A percentile compares a stretch with the other conserved stretches of the same genome.
Evolutionary conservation across 1,140 invertebrate species (phyloP).

Genomic region (Drosophila guanche): DNA sequence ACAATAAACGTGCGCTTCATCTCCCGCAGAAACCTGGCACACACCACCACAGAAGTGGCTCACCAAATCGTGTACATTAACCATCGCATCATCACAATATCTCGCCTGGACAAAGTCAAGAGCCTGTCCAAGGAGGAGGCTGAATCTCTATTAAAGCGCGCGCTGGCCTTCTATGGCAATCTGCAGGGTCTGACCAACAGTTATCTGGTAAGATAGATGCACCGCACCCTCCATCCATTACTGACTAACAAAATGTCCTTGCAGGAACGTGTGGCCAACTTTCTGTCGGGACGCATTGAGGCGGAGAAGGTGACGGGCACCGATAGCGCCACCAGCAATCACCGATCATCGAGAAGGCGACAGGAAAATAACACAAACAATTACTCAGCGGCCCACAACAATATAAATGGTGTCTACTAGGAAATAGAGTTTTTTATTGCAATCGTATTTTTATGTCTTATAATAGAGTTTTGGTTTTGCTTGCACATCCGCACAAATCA

Average conservation of each 20-base stretch:
- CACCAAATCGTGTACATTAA: constrained; percentile 76
- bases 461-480: constrained; percentile 79
- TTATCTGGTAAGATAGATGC: constrained; percentile 59
- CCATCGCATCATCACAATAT: constrained; percentile 74
- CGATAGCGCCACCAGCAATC: constrained; percentile 47
- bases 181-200: constrained; percentile 68
- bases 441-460: constrained; percentile 80
- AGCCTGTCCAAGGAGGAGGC: constrained; percentile 77
- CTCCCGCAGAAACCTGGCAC: constrained; percentile 57
- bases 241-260: background rate
- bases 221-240: background rate
- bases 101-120: constrained; percentile 73
- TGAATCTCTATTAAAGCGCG: constrained; percentile 73
- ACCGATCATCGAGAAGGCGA: constrained; percentile 58
- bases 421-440: constrained; percentile 75
- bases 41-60: constrained; percentile 74
- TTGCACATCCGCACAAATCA: constrained; percentile 73
- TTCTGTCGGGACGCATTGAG: constrained; percentile 79
- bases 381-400: constrained; percentile 71
- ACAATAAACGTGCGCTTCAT: background rate
- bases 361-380: constrained; percentile 58
- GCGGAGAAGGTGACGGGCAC: constrained; percentile 79
- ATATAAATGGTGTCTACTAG: constrained; percentile 83
- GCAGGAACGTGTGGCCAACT: constrained; percentile 77
- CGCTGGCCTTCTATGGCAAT: constrained; percentile 68